Percentiles rank a stretch among this genome's conserved stretches.
These are phyloP conservation scores for Alces alces DNA, from an alignment of 2,113 vertebrate genomes.

Conservation along the genomic window DNA sequence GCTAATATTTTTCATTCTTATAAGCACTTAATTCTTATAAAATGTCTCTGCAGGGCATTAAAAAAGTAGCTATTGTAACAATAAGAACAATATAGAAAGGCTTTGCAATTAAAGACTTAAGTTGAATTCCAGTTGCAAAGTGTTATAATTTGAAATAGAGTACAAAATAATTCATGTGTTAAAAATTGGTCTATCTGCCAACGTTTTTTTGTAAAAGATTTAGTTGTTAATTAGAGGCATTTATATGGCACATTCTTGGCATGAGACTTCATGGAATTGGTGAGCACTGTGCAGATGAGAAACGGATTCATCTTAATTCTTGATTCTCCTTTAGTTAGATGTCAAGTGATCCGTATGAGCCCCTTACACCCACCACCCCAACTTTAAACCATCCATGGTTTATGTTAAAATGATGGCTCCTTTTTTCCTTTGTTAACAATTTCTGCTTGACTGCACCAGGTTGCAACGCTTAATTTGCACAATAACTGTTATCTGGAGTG, in stretches of 20 bases:
- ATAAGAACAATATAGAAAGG: not conserved
- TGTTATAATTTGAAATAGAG: constrained; percentile 46
- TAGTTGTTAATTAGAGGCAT: constrained; percentile 26
- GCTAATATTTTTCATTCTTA: not conserved
- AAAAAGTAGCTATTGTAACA: not conserved
- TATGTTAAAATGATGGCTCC: not conserved
- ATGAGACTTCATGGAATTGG: not conserved
- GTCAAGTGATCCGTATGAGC: not conserved
- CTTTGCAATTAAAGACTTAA: not conserved
- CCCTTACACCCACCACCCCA: not conserved
- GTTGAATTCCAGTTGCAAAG: not conserved
- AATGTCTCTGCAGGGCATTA: not conserved
- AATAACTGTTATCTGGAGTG: not conserved
- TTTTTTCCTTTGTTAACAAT: not conserved
- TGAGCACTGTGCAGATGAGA: constrained; percentile 15
- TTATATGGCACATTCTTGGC: constrained; percentile 12
- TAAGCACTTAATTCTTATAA: not conserved
- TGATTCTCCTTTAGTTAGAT: not conserved
- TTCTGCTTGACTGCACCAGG: not conserved
- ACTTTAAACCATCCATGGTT: not conserved
- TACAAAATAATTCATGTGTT: not conserved
- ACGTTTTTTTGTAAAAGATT: not conserved
- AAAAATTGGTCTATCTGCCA: constrained; percentile 12
- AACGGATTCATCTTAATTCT: constrained; percentile 18
- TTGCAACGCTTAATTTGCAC: not conserved